These are phyloP conservation scores for Carabus problematicus DNA, from an alignment of 2,888 invertebrate genomes.

Conservation along the genomic window DNA sequence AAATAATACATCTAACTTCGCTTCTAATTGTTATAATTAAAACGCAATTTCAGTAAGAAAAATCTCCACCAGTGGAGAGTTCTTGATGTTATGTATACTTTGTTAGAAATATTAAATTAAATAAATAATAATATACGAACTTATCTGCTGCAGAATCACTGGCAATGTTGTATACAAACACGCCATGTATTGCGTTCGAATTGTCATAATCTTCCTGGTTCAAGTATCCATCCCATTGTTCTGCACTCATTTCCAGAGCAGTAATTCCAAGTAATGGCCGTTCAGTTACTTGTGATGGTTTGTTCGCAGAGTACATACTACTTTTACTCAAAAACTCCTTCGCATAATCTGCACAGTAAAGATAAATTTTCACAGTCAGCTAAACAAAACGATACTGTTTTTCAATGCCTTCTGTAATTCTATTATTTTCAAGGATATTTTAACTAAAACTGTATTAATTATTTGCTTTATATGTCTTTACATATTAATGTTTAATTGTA, in stretches of 20 bases:
- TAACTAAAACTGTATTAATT: neutral
- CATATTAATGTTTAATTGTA: neutral
- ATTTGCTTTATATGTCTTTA: neutral
- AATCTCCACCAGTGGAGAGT: too few relatives aligned
- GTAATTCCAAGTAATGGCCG: slow-evolving; percentile 82
- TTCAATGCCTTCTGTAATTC: too few relatives aligned
- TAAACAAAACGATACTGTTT: too few relatives aligned
- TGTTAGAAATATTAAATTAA: slow-evolving; percentile 27
- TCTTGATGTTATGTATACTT: slow-evolving; percentile 34
- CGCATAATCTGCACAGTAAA: slow-evolving; percentile 66
- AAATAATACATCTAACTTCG: too few relatives aligned
- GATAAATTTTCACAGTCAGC: neutral
- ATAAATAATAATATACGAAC: neutral
- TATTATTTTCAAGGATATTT: too few relatives aligned
- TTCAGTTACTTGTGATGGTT: slow-evolving; percentile 47
- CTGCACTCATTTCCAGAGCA: slow-evolving; percentile 64
- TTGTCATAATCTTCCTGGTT: slow-evolving; percentile 34
- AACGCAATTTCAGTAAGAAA: too few relatives aligned
- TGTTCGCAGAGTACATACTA: slow-evolving; percentile 47
- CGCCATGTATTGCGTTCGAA: slow-evolving; percentile 71
- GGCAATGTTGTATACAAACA: slow-evolving; percentile 84
- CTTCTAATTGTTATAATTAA: too few relatives aligned
- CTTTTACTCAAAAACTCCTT: slow-evolving; percentile 74
- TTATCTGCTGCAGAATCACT: slow-evolving; percentile 42
- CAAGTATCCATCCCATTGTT: slow-evolving; percentile 32